Base-by-base conservation (phyloP, 2,888 invertebrate genomes). In the Microplitis manilae region DNA sequence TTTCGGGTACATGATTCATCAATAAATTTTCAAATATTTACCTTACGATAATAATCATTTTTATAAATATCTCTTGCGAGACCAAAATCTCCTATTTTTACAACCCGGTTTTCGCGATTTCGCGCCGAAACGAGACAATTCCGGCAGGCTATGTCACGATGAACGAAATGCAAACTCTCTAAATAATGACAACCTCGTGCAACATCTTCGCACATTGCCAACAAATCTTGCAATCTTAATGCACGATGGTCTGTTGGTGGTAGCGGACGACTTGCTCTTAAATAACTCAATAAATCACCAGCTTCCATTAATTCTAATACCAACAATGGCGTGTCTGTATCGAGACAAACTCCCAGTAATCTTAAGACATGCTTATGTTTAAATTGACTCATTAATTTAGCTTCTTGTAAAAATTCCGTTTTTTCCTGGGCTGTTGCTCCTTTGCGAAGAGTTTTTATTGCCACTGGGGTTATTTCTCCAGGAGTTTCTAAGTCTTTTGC, bases 281-380 rank as follows among this genome's bases (percentile, higher is more conserved):
- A 91, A 89, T 97, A 99, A 77, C 96, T 96, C 50, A 98, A 92
- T 77, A 99, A 91, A 90, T 99, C 99, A 0, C 99, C 98, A 5
- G 96, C 98, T 89, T 98, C 96, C 99, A 99, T 99, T 17, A 99
- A 92, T 89, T 99, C 99, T 93, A 99, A 94, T 68, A 99, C 95
- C 80, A 99, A 94, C 84, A 97, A 96, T 85, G 97, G 95, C 6
- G 97, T 96, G 87, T 98, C 97, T 82, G 96, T 95, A 87, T 98
- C 97, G 41, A 98, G 92, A 86, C 98, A 98, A 5, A 99, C 97
- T 0, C 99, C 99, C 7, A 99, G 92, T 41, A 99, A 92, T 80
- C 96, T 93, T 39, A 99, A 91, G 75, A 99, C 98, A 87, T 99
- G 98, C 79, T 97, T 96, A 88, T 99, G 98, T 84, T 96, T 96